Conservation (phyloP, 2,888 invertebrate species). For the Diachrysia chrysitis region DNA sequence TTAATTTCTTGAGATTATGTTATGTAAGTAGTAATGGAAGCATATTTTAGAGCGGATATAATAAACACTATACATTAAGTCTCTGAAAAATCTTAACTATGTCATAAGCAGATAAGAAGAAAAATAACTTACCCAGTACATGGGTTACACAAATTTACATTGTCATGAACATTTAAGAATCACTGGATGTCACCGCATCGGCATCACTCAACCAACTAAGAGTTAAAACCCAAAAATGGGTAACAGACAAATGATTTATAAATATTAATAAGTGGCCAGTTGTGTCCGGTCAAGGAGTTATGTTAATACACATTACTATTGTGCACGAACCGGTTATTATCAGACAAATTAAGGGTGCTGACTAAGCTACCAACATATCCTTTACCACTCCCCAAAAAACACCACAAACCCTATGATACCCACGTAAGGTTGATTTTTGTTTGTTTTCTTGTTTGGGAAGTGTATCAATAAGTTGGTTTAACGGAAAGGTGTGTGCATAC, state of each 20-base stretch:
- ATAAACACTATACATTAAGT: too few relatives aligned
- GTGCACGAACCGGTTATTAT: conserved; percentile 81
- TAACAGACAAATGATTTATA: conserved; percentile 71
- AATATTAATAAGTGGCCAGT: conserved; percentile 86
- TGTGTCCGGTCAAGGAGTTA: conserved; percentile 87
- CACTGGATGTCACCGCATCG: conserved; percentile 60
- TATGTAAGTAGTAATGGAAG: too few relatives aligned
- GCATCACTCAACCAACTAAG: conserved; percentile 74
- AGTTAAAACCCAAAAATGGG: conserved; percentile 58
- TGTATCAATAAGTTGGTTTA: conserved; percentile 56
- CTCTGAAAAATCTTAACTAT: too few relatives aligned
- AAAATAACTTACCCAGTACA: background rate
- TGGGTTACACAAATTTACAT: background rate
- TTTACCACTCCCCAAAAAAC: conserved; percentile 1
- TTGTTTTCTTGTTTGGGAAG: conserved; percentile 25
- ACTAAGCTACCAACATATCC: conserved; percentile 61
- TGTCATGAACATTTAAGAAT: conserved; percentile 26
- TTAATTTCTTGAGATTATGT: too few relatives aligned
- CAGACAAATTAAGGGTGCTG: conserved; percentile 84
- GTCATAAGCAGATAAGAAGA: too few relatives aligned
- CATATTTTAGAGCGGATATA: too few relatives aligned
- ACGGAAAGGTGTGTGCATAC: conserved; percentile 87
- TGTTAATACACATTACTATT: conserved; percentile 84
- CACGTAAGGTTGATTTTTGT: conserved; percentile 60
- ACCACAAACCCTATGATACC: conserved; percentile 21